phyloP scores from a whole-genome alignment of 2,888 invertebrate genomes.

The Bembecia ichneumoniformis region DNA sequence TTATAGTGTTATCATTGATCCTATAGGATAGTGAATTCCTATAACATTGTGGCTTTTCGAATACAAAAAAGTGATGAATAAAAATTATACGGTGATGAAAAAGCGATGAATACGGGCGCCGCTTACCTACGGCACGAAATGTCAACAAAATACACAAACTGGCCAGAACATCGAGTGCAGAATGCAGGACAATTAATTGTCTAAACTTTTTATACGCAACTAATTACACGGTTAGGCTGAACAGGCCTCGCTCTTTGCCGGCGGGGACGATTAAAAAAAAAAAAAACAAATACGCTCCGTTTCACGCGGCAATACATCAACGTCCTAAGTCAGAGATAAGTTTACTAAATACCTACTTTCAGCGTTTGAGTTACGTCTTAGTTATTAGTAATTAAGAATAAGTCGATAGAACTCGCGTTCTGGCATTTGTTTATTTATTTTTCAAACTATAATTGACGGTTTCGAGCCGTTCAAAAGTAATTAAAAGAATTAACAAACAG shows the following conservation, averaged over 20 bases:
- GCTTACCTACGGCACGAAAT: constrained; percentile 41
- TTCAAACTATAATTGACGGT: constrained; percentile 57
- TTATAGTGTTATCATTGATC: no score
- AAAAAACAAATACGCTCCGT: constrained; percentile 32
- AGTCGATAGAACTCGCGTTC: constrained; percentile 45
- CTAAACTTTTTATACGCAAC: constrained; percentile 53
- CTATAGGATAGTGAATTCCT: no score
- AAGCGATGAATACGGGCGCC: constrained; percentile 27
- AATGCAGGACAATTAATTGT: constrained; percentile 57
- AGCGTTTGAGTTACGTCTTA: constrained; percentile 63
- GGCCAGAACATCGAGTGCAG: constrained; percentile 25
- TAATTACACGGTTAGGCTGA: constrained; percentile 57
- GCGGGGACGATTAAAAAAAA: constrained; percentile 28
- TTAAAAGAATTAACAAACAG: constrained; percentile 59
- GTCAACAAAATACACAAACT: constrained; percentile 33
- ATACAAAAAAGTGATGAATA: constrained; percentile 20
- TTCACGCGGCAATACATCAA: constrained; percentile 56
- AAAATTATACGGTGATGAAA: constrained; percentile 28
- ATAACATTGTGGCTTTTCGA: neutral
- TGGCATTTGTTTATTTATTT: constrained; percentile 44
- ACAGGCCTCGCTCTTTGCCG: constrained; percentile 23
- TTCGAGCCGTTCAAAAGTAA: constrained; percentile 40
- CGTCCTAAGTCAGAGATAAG: constrained; percentile 46
- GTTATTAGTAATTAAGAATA: constrained; percentile 67
- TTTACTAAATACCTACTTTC: constrained; percentile 58